phyloP scores from a whole-genome alignment of 1,140 invertebrate species.

The Calliopsis andreniformis region DNA sequence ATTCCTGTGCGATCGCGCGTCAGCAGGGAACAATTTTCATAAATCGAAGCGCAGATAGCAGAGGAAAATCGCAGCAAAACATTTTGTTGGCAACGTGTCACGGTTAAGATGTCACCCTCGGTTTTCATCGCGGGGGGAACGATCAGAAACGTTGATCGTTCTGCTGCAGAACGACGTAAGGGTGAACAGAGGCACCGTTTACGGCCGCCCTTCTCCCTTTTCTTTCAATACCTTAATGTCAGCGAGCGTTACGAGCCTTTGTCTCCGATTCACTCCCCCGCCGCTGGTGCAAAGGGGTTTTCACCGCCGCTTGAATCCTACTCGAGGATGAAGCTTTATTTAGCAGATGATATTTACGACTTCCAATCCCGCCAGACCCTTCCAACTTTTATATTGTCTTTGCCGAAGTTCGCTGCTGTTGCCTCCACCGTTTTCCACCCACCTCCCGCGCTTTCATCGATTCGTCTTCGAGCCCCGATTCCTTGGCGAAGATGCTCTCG shows the following conservation, averaged over 20 bases:
- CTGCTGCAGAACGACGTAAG: neutral
- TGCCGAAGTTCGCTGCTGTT: conserved; percentile 59
- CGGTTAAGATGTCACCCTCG: conserved; percentile 17
- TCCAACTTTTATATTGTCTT: conserved; percentile 78
- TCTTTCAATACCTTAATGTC: conserved; percentile 76
- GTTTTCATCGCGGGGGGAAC: neutral
- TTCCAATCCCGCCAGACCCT: conserved; percentile 74
- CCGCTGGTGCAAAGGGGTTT: conserved; percentile 70
- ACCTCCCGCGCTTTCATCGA: conserved; percentile 50
- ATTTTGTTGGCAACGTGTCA: neutral
- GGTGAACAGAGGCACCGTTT: conserved; percentile 39
- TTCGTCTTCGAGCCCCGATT: conserved; percentile 45
- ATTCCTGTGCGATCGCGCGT: too few species aligned
- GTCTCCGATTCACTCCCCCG: conserved; percentile 64
- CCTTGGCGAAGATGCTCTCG: conserved; percentile 57
- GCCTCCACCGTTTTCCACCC: conserved; percentile 47
- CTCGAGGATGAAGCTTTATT: conserved; percentile 78
- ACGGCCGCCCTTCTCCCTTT: conserved; percentile 35
- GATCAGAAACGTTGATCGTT: conserved; percentile 29
- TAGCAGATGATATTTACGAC: conserved; percentile 81
- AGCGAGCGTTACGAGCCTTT: conserved; percentile 73
- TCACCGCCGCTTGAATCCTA: conserved; percentile 62
- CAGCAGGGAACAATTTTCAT: too few species aligned
- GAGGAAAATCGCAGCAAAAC: neutral
- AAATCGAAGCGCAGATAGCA: too few species aligned